phyloP scores from a whole-genome alignment of 2,888 invertebrate genomes.

The Iselma pallidipennis region DNA sequence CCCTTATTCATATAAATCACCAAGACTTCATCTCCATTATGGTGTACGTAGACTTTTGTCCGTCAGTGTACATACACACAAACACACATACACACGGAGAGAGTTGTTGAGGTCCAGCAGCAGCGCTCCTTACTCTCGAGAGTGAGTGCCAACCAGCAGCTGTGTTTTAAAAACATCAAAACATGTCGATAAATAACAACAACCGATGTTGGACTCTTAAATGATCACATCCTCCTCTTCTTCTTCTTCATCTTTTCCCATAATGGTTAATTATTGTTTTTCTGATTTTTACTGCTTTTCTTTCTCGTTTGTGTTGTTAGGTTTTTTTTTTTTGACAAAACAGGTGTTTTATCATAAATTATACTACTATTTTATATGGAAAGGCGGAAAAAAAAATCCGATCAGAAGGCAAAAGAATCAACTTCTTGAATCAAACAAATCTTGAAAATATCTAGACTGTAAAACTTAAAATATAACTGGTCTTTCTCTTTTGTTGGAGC shows the following conservation, averaged over 20 bases:
- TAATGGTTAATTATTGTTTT: not conserved
- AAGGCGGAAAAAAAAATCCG: too few species aligned
- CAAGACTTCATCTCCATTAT: too few species aligned
- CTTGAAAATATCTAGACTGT: not conserved
- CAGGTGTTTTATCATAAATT: not conserved
- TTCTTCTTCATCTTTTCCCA: not conserved
- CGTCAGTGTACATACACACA: too few species aligned
- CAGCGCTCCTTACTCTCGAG: too few species aligned
- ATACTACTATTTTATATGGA: too few species aligned
- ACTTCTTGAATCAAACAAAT: not conserved
- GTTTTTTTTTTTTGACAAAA: not conserved
- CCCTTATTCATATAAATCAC: too few species aligned
- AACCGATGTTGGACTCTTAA: not conserved
- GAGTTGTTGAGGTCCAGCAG: not conserved
- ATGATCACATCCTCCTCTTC: too few species aligned
- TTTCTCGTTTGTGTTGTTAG: not conserved
- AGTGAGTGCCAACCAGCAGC: not conserved
- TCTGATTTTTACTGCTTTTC: not conserved
- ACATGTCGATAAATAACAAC: not conserved
- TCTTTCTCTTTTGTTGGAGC: not conserved
- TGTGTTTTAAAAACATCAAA: not conserved
- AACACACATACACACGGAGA: too few species aligned
- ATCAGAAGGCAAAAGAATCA: not conserved
- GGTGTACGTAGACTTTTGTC: too few species aligned
- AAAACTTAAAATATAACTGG: not conserved